Base-by-base conservation (phyloP, 2,888 invertebrate genomes). In the Harpalus rubripes region DNA sequence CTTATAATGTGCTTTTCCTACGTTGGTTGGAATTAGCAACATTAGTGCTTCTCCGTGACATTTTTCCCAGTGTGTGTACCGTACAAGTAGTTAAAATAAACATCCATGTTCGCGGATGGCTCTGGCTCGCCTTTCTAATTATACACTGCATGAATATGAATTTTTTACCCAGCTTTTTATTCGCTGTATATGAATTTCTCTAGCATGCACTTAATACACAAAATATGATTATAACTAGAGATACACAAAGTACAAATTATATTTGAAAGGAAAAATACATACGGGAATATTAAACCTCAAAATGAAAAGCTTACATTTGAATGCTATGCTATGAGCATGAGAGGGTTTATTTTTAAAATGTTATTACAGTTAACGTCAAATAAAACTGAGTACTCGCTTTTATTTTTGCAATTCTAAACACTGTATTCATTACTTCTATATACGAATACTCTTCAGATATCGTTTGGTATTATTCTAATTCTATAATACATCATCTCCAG, bases 141-240 rank as follows among this genome's bases (percentile, higher is more conserved):
- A 76, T 22, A 26, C n/a, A 16, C 44, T 76, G 76, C 76, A 58
- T 78, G 32, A 78, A 58, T 78, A 58, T 78, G 18, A 78, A 56
- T 78, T 78, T 78, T 78, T 78, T 56, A 78, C 22, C 16, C 68
- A n/a, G 6, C 32, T 68, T 68, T 68, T 39, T 68, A n/a, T 68
- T 10, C 63, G n/a, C 26, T 68, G 39, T n/a, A 68, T 68, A 39
- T 39, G 68, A 32, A 68, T 32, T n/a, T 10, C 26, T 63, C 22
- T 63, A 63, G 63, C 63, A 26, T 61, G 12, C 63, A 18, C 22
- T 26, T 63, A 52, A 26, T 63, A 63, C 63, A 39, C n/a, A 32
- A 68, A 68, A 68, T 68, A 68, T 68, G 68, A 74, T 52, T 74
- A 72, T 41, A 74, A 52, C 18, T 8, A 56, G 8, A n/a, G 74